phyloP scores from a whole-genome alignment of 2,888 invertebrate genomes.

The Chaitophorus viminalis region DNA sequence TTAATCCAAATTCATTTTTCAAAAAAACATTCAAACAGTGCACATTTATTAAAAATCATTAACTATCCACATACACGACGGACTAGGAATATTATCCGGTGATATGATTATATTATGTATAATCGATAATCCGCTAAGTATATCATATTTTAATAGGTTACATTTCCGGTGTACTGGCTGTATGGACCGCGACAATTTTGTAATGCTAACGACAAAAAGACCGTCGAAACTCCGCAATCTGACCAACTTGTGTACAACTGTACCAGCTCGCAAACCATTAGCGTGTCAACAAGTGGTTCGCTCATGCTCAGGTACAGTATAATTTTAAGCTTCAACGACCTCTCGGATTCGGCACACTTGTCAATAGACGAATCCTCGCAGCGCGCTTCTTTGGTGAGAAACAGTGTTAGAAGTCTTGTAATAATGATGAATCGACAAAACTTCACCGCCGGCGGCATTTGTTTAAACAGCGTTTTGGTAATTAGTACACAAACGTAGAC shows the following conservation, averaged over 20 bases:
- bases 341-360: slow-evolving; percentile 8
- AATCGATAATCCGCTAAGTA: too few relatives aligned
- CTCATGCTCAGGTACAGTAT: slow-evolving; percentile 29
- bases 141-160: background rate
- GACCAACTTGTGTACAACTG: slow-evolving; percentile 24
- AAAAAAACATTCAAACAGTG: too few relatives aligned
- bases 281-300: slow-evolving; percentile 15
- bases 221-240: background rate
- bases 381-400: slow-evolving; percentile 1
- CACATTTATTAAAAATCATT: too few relatives aligned
- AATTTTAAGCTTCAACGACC: slow-evolving; percentile 41
- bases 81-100: too few relatives aligned
- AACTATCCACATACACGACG: too few relatives aligned
- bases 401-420: slow-evolving; percentile 42
- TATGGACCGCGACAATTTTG: slow-evolving; percentile 48
- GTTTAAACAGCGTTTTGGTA: slow-evolving; percentile 42
- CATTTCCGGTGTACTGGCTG: slow-evolving; percentile 38
- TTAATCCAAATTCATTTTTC: too few relatives aligned
- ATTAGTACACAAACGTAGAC: background rate
- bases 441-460: slow-evolving; percentile 19
- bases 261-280: background rate
- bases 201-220: background rate
- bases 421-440: slow-evolving; percentile 45
- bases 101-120: too few relatives aligned
- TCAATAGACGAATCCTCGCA: slow-evolving; percentile 29